phyloP scores from a whole-genome alignment of 1,140 invertebrate species.

The Heliconius hewitsoni region DNA sequence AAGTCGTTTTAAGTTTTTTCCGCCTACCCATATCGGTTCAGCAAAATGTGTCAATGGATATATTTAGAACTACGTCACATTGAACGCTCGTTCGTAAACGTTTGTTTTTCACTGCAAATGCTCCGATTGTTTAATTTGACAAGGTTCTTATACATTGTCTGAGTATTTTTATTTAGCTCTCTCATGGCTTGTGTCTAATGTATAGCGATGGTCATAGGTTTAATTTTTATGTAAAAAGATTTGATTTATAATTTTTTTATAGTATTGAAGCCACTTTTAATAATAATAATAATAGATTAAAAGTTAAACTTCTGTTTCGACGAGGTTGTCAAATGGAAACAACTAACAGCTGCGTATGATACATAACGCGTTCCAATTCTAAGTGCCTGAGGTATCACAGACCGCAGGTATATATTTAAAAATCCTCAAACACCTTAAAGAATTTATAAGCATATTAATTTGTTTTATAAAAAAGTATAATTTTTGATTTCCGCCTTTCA shows the following conservation, averaged over 20 bases:
- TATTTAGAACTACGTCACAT: conserved; percentile 11
- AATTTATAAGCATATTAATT: too few species aligned
- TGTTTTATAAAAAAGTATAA: too few species aligned
- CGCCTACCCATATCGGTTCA: neutral
- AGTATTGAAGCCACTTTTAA: too few species aligned
- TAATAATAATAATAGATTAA: too few species aligned
- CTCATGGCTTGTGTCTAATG: neutral
- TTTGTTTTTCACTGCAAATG: neutral
- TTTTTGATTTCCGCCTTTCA: too few species aligned
- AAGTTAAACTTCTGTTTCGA: too few species aligned
- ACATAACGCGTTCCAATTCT: too few species aligned
- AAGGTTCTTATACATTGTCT: neutral
- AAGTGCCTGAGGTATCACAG: too few species aligned
- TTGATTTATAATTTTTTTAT: neutral
- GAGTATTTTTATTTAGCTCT: neutral
- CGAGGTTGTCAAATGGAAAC: too few species aligned
- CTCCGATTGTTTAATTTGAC: neutral
- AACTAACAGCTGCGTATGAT: too few species aligned
- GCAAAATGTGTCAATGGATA: conserved; percentile 12
- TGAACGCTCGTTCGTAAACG: neutral
- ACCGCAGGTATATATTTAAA: too few species aligned
- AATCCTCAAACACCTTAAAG: too few species aligned
- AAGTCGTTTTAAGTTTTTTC: neutral
- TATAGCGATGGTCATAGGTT: neutral
- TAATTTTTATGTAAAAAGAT: neutral